These are phyloP conservation scores for Danaus plexippus DNA, from an alignment of 1,140 invertebrate genomes.

Conservation along the genomic window DNA sequence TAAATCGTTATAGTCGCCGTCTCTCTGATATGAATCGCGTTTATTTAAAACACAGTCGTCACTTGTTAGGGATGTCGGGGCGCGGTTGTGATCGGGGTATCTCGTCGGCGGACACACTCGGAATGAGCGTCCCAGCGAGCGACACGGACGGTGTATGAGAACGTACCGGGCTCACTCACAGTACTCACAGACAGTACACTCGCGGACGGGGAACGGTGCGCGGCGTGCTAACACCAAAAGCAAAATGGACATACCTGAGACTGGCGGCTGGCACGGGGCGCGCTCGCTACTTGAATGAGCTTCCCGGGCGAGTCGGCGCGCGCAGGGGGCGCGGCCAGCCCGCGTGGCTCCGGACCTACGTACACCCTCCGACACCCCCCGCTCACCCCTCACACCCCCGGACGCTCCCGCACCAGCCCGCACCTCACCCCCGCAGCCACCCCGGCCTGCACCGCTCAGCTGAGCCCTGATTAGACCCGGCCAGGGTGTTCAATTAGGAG, in stretches of 20 bases:
- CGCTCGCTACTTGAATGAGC: conserved; percentile 67
- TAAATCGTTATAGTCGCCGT: neutral
- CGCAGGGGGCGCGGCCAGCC: conserved; percentile 65
- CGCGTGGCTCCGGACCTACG: conserved; percentile 51
- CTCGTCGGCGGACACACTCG: conserved; percentile 21
- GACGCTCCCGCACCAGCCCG: conserved; percentile 18
- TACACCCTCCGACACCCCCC: conserved; percentile 18
- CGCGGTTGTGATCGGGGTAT: conserved; percentile 19
- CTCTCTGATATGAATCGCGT: conserved; percentile 4
- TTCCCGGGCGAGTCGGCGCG: conserved; percentile 49
- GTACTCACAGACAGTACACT: conserved; percentile 61
- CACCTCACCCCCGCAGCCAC: conserved; percentile 20
- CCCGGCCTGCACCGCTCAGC: conserved; percentile 51
- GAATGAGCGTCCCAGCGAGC: conserved; percentile 21
- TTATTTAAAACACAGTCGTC: conserved; percentile 17
- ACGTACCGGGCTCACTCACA: conserved; percentile 50
- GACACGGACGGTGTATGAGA: conserved; percentile 41
- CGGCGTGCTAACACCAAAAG: conserved; percentile 65
- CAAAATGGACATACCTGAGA: conserved; percentile 69
- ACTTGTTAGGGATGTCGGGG: conserved; percentile 12
- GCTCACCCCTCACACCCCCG: conserved; percentile 19
- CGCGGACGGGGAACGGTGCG: conserved; percentile 45
- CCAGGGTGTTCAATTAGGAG: conserved; percentile 66
- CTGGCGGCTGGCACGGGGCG: conserved; percentile 64
- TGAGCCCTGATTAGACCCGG: conserved; percentile 66